phyloP scores from a whole-genome alignment of 2,797 vertebrate species.

The Echeneis naucrates region DNA sequence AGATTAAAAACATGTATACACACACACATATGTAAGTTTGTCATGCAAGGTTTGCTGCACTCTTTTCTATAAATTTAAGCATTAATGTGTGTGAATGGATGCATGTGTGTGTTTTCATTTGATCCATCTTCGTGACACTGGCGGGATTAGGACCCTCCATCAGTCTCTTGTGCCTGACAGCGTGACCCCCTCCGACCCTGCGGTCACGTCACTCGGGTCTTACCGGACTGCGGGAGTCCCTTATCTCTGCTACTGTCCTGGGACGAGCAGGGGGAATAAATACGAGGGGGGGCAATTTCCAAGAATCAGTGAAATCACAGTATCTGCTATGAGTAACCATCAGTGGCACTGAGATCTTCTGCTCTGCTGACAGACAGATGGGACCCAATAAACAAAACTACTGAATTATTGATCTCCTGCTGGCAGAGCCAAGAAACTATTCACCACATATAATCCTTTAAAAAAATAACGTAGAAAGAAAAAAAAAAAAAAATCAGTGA shows the following conservation, averaged over 20 bases:
- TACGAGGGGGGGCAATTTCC: neutral
- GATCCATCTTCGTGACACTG: slow-evolving; percentile 84
- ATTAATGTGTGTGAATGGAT: slow-evolving; percentile 1
- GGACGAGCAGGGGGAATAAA: neutral
- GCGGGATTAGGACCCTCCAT: slow-evolving; percentile 77
- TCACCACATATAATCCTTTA: slow-evolving; percentile 8
- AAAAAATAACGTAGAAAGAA: too few species aligned
- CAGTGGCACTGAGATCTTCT: slow-evolving; percentile 30
- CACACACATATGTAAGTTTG: neutral
- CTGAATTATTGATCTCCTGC: slow-evolving; percentile 28
- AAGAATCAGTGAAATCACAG: slow-evolving; percentile 10
- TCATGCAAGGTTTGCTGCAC: neutral
- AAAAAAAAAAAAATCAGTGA: neutral
- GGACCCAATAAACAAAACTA: slow-evolving; percentile 52
- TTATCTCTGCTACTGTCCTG: slow-evolving; percentile 75
- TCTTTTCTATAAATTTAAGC: neutral
- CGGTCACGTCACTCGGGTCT: slow-evolving; percentile 64
- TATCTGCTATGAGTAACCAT: slow-evolving; percentile 5
- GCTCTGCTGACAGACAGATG: slow-evolving; percentile 35
- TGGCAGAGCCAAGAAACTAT: slow-evolving; percentile 24
- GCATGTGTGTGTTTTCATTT: slow-evolving; percentile 73
- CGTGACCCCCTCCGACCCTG: slow-evolving; percentile 60
- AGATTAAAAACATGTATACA: neutral
- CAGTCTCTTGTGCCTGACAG: slow-evolving; percentile 76
- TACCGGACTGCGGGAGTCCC: slow-evolving; percentile 73